Base-by-base conservation (phyloP, 2,888 invertebrate species). In the Cacoxenus indagator region DNA sequence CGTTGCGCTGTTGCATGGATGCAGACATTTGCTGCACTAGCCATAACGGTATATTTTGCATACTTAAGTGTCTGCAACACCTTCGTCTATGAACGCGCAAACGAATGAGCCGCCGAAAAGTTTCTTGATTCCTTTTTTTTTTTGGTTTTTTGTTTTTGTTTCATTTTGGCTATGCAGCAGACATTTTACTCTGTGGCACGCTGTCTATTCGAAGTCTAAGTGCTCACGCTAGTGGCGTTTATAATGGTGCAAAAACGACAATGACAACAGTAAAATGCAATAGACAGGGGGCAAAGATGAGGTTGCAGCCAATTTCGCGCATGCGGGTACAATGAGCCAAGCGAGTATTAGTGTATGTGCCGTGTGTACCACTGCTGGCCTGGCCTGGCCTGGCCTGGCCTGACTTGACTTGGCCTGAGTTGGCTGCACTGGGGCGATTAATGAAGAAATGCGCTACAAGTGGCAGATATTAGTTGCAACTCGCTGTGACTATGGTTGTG, bases 181-280 rank as follows among this genome's bases (percentile, higher is more conserved):
- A 55, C 55, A 55, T 55, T 22, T 24, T 55, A 55, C 27, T 55
- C 26, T 17, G 22, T 55, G 55, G 24, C 22, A 26, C 55, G 26
- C n/a, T 22, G 27, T 55, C n/a, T 55, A 26, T 55, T 55, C 24
- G 14, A 55, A 26, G 55, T 55, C 55, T 55, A 26, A 24, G 26
- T 26, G n/a, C 11, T n/a, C 11, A 26, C 55, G 26, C 24, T 55
- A 26, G 24, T 55, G 55, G 55, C 55, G 55, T 55, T 55, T 55
- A 26, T 55, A 55, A 55, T 55, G 55, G 55, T 26, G 26, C 26
- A 55, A 55, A 43, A 43, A 73, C 64, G 69, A 73, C 72, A 69
- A 62, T 68, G 55, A 46, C 68, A 65, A 67, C 70, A 68, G 55
- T 46, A 24, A 68, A 68, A 37, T 31, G 43, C 14, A 68, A 67